phyloP scores from a whole-genome alignment of 2,113 vertebrate species.

The Guaruba guarouba region DNA sequence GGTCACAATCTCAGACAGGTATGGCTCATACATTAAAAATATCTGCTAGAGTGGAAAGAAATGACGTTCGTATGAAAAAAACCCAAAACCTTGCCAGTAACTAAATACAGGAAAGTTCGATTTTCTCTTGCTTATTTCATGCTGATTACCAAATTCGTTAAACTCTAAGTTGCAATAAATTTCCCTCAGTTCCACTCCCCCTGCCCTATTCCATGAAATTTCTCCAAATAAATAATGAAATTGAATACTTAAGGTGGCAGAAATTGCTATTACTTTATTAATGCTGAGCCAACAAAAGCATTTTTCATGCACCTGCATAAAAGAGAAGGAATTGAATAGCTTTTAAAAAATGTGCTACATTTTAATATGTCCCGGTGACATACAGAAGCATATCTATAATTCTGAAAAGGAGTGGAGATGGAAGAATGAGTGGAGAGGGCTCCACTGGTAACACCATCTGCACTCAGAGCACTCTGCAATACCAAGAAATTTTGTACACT shows the following conservation, averaged over 20 bases:
- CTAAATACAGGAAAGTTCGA: neutral
- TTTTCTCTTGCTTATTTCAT: neutral
- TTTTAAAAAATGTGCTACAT: conserved; percentile 12
- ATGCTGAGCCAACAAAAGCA: conserved; percentile 30
- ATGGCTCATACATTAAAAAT: neutral
- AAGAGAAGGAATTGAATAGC: conserved; percentile 8
- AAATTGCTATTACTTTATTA: conserved; percentile 36
- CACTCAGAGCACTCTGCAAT: neutral
- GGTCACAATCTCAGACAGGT: neutral
- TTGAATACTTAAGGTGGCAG: neutral
- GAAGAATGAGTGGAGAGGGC: neutral
- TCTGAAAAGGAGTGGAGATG: neutral
- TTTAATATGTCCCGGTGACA: neutral
- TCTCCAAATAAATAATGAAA: conserved; percentile 22
- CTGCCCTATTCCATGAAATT: neutral
- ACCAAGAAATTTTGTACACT: neutral
- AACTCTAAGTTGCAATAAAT: neutral
- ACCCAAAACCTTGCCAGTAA: neutral
- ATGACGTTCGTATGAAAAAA: neutral
- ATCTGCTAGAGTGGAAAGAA: neutral
- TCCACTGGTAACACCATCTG: neutral
- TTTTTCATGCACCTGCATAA: conserved; percentile 9
- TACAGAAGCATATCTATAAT: neutral
- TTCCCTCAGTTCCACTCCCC: neutral
- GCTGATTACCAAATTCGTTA: neutral